phyloP scores from a whole-genome alignment of 2,113 vertebrate genomes.

The Erythrolamprus reginae region DNA sequence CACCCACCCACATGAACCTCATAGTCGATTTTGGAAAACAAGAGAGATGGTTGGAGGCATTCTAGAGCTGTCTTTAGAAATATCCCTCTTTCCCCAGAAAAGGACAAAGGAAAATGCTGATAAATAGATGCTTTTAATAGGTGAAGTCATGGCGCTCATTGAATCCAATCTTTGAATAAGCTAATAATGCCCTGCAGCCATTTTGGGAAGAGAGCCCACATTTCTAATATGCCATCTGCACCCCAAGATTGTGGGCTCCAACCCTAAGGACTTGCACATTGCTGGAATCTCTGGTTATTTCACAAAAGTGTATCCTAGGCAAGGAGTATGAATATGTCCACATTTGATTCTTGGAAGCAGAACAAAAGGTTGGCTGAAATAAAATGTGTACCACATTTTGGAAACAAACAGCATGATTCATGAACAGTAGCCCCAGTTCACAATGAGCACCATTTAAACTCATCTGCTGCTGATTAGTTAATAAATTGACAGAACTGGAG shows the following conservation, averaged over 20 bases:
- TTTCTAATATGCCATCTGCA: neutral
- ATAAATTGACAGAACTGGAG: neutral
- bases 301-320: neutral
- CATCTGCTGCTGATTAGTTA: neutral
- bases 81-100: neutral
- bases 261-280: neutral
- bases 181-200: neutral
- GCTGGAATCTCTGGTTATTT: neutral
- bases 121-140: neutral
- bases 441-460: neutral
- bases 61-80: neutral
- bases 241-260: neutral
- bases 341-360: no score
- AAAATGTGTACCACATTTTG: accelerated
- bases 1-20: neutral
- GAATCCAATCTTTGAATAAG: neutral
- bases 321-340: neutral
- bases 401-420: neutral
- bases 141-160: neutral
- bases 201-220: neutral
- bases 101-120: neutral
- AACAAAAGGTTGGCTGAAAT: neutral
- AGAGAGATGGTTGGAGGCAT: neutral
- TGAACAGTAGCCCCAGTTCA: neutral
- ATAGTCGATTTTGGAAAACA: neutral